Evolutionary conservation across 2,888 invertebrate genomes (phyloP).

Genomic region (Lasiommata megera): DNA sequence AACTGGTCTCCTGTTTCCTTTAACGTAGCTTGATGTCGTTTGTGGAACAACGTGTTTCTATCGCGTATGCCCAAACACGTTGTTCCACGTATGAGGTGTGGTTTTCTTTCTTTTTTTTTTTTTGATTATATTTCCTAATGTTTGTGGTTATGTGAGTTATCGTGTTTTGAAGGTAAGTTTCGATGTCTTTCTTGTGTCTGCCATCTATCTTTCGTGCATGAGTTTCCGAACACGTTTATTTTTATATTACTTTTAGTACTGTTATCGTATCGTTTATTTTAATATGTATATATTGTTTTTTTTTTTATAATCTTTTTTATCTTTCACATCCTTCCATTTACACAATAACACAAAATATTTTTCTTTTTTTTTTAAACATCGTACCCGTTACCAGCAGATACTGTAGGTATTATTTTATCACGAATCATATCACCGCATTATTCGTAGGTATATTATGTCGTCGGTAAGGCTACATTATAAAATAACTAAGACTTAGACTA

Average conservation of each 20-base stretch:
- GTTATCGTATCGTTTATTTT: conserved; percentile 53
- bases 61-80: conserved; percentile 50
- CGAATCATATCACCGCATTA: conserved; percentile 49
- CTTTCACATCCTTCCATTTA: conserved; percentile 70
- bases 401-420: conserved; percentile 10
- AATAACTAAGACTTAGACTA: conserved; percentile 24
- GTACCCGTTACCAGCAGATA: conserved; percentile 53
- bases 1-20: conserved; percentile 61
- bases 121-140: conserved; percentile 26
- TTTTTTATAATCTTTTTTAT: conserved; percentile 50
- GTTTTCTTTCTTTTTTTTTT: conserved; percentile 21
- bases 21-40: conserved; percentile 67
- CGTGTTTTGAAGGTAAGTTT: conserved; percentile 67
- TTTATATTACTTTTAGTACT: conserved; percentile 46
- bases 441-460: conserved; percentile 33
- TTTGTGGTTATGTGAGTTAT: conserved; percentile 22
- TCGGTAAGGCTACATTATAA: conserved; percentile 37
- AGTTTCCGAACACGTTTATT: conserved; percentile 43
- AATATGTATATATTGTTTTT: conserved; percentile 43
- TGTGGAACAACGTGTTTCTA: conserved; percentile 66
- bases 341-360: conserved; percentile 61
- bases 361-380: conserved; percentile 32
- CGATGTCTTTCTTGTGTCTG: conserved; percentile 65
- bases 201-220: conserved; percentile 68
- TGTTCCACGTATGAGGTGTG: conserved; percentile 58